A percentile compares a stretch with the other conserved stretches of the same genome.
phyloP scores from a whole-genome alignment of 2,113 vertebrate genomes.

The Crotalus helleri region DNA sequence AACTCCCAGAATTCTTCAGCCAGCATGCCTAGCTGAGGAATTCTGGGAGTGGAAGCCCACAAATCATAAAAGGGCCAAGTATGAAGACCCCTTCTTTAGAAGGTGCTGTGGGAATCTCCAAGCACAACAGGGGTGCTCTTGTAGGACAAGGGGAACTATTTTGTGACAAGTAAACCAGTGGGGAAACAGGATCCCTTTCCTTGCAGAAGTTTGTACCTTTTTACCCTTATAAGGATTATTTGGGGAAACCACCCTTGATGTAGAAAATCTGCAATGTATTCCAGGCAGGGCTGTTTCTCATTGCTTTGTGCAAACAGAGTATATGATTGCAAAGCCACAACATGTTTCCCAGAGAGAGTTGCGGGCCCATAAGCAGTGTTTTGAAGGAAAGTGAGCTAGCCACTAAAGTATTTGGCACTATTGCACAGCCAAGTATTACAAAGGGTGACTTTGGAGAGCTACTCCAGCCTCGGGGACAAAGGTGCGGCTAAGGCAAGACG shows the following conservation, averaged over 20 bases:
- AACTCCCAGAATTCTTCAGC: too few species aligned
- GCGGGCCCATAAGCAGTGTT: background rate
- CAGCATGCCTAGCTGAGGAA: too few species aligned
- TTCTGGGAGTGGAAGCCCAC: too few species aligned
- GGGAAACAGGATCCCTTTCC: background rate
- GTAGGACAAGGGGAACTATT: background rate
- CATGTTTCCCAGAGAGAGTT: background rate
- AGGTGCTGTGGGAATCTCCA: background rate
- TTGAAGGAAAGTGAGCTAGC: background rate
- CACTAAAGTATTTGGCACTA: background rate
- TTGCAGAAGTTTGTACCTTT: background rate
- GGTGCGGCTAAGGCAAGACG: accelerated
- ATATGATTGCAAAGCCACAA: background rate
- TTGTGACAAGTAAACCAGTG: background rate
- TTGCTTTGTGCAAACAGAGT: background rate
- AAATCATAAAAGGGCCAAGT: too few species aligned
- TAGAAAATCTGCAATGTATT: background rate
- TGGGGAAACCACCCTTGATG: background rate
- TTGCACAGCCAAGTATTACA: background rate
- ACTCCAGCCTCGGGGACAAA: background rate
- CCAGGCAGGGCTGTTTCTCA: background rate
- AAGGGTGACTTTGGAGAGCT: background rate
- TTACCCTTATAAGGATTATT: background rate
- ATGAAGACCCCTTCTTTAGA: too few species aligned
- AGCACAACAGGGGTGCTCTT: background rate